Evolutionary conservation across 2,797 vertebrate genomes (phyloP).

Genomic region (Tokudaia tokunoshimensis): DNA sequence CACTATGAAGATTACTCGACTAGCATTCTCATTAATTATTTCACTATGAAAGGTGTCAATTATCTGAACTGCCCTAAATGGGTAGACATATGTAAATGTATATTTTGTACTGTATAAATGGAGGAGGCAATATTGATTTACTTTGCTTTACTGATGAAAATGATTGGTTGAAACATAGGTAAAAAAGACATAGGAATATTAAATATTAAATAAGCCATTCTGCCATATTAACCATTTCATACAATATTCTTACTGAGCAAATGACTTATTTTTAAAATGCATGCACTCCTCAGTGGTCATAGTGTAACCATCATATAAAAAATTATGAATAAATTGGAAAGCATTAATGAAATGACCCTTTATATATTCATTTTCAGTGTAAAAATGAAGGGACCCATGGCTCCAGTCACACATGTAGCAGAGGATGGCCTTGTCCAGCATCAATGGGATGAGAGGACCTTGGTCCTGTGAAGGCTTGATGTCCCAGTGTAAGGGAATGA

Average conservation of each 20-base stretch:
- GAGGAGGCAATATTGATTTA: background rate
- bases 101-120: background rate
- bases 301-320: background rate
- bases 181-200: background rate
- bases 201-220: background rate
- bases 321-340: background rate
- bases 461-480: no score
- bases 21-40: background rate
- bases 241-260: background rate
- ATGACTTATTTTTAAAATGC: background rate
- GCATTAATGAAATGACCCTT: background rate
- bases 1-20: background rate
- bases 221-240: background rate
- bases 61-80: background rate
- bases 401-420: no score
- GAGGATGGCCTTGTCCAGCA: no score
- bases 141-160: constrained; percentile 26
- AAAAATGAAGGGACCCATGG: background rate
- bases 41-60: background rate
- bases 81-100: background rate
- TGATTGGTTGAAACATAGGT: background rate
- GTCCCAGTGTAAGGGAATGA: no score
- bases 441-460: no score
- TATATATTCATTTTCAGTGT: background rate
- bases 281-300: background rate